Percentiles rank a stretch among this genome's conserved stretches.
Evolutionary conservation across 2,888 invertebrate genomes (phyloP).

Genomic region (Onthophagus sagittarius): DNA sequence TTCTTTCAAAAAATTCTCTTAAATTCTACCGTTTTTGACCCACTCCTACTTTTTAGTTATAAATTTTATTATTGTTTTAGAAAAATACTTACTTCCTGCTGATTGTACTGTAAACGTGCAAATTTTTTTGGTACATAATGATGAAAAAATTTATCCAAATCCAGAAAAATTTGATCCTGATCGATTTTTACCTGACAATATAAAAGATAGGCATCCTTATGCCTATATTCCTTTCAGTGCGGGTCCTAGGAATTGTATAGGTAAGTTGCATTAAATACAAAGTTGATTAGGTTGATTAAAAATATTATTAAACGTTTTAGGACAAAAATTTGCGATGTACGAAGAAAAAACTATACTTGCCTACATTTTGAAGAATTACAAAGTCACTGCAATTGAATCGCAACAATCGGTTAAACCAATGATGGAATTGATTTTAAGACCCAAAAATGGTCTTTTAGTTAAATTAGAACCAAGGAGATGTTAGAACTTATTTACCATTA

Average conservation of each 20-base stretch:
- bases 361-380: conserved; percentile 11
- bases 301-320: neutral
- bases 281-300: too few species aligned
- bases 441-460: conserved; percentile 9
- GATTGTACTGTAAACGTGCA: conserved; percentile 26
- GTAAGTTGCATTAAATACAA: conserved; percentile 35
- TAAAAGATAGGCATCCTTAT: conserved; percentile 66
- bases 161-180: conserved; percentile 65
- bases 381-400: conserved; percentile 11
- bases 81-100: conserved; percentile 25
- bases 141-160: conserved; percentile 58
- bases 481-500: neutral
- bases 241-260: conserved; percentile 65
- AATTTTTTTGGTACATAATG: conserved; percentile 55
- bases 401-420: conserved; percentile 10
- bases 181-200: conserved; percentile 68
- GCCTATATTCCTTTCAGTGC: conserved; percentile 54
- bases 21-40: too few species aligned
- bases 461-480: conserved; percentile 5
- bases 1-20: too few species aligned
- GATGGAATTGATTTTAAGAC: conserved; percentile 13
- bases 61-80: conserved; percentile 4
- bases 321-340: conserved; percentile 17
- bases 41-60: neutral
- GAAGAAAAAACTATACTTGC: conserved; percentile 13